These are phyloP conservation scores for Lasiurus borealis DNA, from an alignment of 2,113 vertebrate species.

Conservation along the genomic window DNA sequence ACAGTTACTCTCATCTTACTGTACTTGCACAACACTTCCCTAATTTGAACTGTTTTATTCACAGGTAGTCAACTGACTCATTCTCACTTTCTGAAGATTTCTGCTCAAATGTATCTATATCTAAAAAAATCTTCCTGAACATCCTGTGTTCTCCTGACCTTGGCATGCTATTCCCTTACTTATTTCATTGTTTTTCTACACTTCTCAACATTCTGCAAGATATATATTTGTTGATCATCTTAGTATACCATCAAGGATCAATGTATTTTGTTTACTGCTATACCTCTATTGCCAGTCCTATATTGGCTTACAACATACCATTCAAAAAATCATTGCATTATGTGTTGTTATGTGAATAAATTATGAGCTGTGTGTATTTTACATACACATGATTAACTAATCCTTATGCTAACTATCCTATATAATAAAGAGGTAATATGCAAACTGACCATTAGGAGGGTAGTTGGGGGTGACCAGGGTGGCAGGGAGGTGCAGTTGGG, in stretches of 20 bases:
- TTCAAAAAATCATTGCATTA: neutral
- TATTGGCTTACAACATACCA: neutral
- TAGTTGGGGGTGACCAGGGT: too few species aligned
- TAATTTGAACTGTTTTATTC: neutral
- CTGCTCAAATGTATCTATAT: neutral
- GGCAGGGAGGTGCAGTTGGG: too few species aligned
- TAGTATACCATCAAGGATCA: neutral
- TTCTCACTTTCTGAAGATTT: neutral
- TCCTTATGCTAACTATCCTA: neutral
- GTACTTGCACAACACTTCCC: neutral
- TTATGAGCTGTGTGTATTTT: neutral
- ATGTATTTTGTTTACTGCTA: neutral
- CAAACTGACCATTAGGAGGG: too few species aligned
- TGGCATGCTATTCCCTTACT: neutral
- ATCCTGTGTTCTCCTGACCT: neutral
- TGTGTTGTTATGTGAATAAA: neutral
- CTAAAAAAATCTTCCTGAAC: neutral
- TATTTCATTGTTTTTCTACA: neutral
- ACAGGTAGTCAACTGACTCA: neutral
- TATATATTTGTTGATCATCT: neutral
- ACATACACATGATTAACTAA: neutral
- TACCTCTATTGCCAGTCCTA: neutral
- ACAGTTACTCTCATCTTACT: neutral
- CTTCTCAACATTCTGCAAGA: neutral
- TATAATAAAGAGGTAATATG: too few species aligned